Percentiles rank a stretch among this genome's conserved stretches.
phyloP scores from a whole-genome alignment of 1,140 invertebrate species.

The Anoplolepis gracilipes region DNA sequence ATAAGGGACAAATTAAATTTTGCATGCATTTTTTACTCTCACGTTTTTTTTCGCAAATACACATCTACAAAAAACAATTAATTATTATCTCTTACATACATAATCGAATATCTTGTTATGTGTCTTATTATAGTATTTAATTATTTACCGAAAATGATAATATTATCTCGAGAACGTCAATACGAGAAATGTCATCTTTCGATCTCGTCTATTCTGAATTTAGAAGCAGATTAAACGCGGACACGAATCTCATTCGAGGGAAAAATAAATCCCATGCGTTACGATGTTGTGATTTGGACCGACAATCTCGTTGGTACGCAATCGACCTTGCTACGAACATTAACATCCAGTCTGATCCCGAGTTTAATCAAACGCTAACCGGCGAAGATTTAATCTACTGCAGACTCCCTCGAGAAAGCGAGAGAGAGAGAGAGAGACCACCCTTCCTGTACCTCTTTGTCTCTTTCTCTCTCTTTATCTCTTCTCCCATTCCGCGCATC shows the following conservation, averaged over 20 bases:
- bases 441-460: conserved; percentile 34
- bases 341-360: conserved; percentile 84
- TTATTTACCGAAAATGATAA: neutral
- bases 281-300: conserved; percentile 66
- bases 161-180: neutral
- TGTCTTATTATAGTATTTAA: neutral
- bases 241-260: conserved; percentile 21
- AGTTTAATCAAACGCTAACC: conserved; percentile 86
- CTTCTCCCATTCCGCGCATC: conserved; percentile 20
- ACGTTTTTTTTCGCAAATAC: neutral
- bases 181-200: neutral
- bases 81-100: neutral
- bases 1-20: neutral
- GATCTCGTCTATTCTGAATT: conserved; percentile 10
- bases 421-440: conserved; percentile 27
- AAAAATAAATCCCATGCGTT: conserved; percentile 50
- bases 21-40: neutral
- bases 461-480: conserved; percentile 28
- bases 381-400: conserved; percentile 85
- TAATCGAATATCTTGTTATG: too few species aligned
- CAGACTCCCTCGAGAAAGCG: conserved; percentile 66
- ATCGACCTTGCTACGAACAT: conserved; percentile 78
- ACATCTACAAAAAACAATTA: neutral
- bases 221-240: conserved; percentile 28
- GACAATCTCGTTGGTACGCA: conserved; percentile 80